Conservation (phyloP, 2,797 vertebrate species). For the Molothrus aeneus region DNA sequence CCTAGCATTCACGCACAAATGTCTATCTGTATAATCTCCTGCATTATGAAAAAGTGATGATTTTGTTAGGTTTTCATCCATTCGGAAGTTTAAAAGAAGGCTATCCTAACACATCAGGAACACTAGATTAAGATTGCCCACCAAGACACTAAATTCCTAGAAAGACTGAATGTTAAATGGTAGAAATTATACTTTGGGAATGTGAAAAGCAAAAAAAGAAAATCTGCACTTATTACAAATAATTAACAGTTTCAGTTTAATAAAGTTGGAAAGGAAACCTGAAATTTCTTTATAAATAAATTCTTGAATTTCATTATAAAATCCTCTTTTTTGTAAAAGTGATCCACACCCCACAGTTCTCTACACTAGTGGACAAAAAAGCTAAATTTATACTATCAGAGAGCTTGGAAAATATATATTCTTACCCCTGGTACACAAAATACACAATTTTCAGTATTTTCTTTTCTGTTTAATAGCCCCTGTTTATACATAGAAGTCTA, state of each 20-base stretch:
- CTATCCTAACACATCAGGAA: not conserved
- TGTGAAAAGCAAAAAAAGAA: not conserved
- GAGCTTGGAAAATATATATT: not conserved
- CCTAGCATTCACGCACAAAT: not conserved
- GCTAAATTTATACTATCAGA: not conserved
- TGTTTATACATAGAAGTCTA: not conserved
- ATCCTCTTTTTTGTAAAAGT: not conserved
- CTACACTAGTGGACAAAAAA: not conserved
- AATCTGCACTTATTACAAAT: not conserved
- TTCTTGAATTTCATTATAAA: not conserved
- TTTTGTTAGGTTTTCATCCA: not conserved
- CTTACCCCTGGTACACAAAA: not conserved
- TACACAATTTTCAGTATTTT: not conserved
- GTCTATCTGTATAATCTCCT: not conserved
- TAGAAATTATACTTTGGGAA: not conserved
- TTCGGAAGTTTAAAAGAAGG: not conserved
- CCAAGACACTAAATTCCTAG: not conserved
- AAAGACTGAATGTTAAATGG: not conserved
- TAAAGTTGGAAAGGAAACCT: not conserved
- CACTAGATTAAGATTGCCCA: not conserved
- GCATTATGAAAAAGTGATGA: not conserved
- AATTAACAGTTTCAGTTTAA: not conserved
- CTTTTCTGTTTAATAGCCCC: not conserved
- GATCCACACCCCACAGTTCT: not conserved
- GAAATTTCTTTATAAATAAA: not conserved